Evolutionary conservation across 2,113 vertebrate species (phyloP), one percentile per base, ranked within the genome.

Genomic region (Todiramphus saurophagus): DNA sequence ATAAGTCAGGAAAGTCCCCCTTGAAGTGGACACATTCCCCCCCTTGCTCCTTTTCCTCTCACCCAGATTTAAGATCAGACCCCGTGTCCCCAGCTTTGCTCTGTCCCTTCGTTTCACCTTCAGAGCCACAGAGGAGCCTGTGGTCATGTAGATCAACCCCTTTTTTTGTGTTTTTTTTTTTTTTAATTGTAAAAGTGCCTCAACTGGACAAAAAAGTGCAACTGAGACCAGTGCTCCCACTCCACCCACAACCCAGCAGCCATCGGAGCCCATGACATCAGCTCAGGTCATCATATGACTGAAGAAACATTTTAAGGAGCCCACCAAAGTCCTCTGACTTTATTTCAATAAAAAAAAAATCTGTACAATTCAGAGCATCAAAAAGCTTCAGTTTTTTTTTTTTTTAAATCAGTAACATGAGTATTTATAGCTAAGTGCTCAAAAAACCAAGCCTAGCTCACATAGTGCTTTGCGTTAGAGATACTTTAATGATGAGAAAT

Each of bases 351-450:
- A 51, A 51, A 51, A 51, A 25, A 51, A 51, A 24, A 51, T 7
- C 3, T 17, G 2, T 18, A 43, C 33, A 83, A 6, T n/a, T 56
- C 21, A 23, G 3, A 82, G 5, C 13, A 35, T 2, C 12, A 3
- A 44, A 72, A 11, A 90, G 6, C 1, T 41, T 19, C 4, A 23
- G 20, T 15, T 35, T 15, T 15, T 24, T 12, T 27, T 53, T 53
- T 16, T 30, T 58, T 58, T 73, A 19, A 76, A 85, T 41, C 7
- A 35, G 16, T 15, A 35, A 59, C 10, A 3, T 1, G 3, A 7
- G 4, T 8, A 46, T 33, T 50, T n/a, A 39, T 6, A 48, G 24
- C 12, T 30, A 33, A 0, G 0, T 46, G 43, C 5, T 48, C 28
- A 66, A 39, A 60, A 25, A 9, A 21, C 5, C 27, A 12, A 13